phyloP scores from a whole-genome alignment of 2,797 vertebrate species.

The Lithobates sylvaticus region DNA sequence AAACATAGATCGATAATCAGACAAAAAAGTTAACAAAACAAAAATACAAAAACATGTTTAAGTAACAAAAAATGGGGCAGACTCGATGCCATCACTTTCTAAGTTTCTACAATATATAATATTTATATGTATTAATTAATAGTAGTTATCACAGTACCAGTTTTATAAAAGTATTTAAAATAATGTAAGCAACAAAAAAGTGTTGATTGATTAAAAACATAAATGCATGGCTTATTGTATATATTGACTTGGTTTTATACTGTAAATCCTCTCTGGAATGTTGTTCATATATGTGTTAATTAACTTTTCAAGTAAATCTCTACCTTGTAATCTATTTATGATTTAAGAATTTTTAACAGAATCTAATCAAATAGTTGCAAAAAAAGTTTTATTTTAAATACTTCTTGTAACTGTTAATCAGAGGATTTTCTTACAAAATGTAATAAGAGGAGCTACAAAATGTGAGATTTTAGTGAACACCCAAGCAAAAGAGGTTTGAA shows the following conservation, averaged over 20 bases:
- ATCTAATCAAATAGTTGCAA: conserved; percentile 28
- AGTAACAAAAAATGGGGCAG: too few species aligned
- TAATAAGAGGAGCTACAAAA: background rate
- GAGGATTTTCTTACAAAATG: conserved; percentile 24
- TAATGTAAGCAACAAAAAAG: too few species aligned
- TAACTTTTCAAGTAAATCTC: conserved; percentile 15
- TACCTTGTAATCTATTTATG: conserved; percentile 5
- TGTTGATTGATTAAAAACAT: background rate
- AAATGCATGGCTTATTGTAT: background rate
- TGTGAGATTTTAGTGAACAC: conserved; percentile 18
- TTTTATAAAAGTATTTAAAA: background rate
- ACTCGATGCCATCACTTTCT: too few species aligned
- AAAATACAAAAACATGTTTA: too few species aligned
- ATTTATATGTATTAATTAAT: background rate
- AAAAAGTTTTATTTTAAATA: conserved; percentile 29
- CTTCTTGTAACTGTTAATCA: conserved; percentile 35
- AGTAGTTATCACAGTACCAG: background rate
- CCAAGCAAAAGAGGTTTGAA: conserved; percentile 32
- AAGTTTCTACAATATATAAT: background rate
- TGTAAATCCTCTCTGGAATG: background rate
- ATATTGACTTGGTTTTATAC: background rate
- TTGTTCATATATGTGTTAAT: background rate
- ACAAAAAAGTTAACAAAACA: too few species aligned
- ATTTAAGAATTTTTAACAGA: conserved; percentile 9
- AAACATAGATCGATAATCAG: too few species aligned